These are phyloP conservation scores for Gadopsis bispinosus DNA, from an alignment of 2,797 vertebrate genomes.

Conservation along the genomic window DNA sequence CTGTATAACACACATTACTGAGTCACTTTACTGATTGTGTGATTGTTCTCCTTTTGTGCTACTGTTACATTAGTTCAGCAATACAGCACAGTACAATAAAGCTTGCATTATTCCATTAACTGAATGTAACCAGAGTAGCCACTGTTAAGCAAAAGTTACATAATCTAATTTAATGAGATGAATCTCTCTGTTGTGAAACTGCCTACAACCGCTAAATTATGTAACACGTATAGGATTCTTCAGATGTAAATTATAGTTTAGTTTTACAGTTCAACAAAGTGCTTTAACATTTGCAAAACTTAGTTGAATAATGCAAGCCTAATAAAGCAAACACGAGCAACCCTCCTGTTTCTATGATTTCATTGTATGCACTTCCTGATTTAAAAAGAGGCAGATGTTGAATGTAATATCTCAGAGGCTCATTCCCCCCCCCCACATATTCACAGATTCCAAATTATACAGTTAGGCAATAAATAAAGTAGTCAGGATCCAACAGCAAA, in stretches of 20 bases:
- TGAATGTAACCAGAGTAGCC: not conserved
- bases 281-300: constrained; percentile 13
- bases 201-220: not conserved
- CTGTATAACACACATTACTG: not conserved
- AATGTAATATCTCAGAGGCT: not conserved
- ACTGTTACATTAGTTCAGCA: not conserved
- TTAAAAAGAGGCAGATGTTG: not conserved
- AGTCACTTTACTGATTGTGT: not conserved
- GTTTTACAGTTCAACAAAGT: not conserved
- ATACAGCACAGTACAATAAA: not conserved
- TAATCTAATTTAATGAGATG: not conserved
- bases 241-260: not conserved
- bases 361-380: constrained; percentile 1
- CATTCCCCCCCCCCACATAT: not conserved
- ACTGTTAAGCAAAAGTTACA: not conserved
- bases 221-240: not conserved
- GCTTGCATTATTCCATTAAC: not conserved
- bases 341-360: constrained; percentile 1
- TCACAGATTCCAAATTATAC: not conserved
- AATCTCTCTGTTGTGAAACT: not conserved
- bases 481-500: constrained; percentile 1
- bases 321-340: constrained; percentile 17
- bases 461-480: not conserved
- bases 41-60: not conserved
- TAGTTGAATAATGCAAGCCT: not conserved